A percentile compares a stretch with the other conserved stretches of the same genome.
These are phyloP conservation scores for Naja naja DNA, from an alignment of 2,113 vertebrate species.

Conservation along the genomic window DNA sequence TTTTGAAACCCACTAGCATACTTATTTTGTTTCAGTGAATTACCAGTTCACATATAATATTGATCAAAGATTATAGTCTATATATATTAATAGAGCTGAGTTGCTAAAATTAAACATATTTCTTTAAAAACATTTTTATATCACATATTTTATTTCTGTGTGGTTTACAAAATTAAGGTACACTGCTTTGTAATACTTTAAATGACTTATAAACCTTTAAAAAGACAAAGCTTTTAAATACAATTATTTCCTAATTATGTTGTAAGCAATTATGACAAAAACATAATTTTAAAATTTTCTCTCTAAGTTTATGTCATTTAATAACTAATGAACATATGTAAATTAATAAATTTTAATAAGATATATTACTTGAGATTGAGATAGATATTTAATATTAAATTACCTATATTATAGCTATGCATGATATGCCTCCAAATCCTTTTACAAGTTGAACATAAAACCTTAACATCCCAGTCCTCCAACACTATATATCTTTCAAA, in stretches of 20 bases:
- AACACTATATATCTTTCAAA: slow-evolving; percentile 44
- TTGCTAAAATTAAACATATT: neutral
- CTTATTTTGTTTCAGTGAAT: neutral
- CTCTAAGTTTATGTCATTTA: neutral
- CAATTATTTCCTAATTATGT: neutral
- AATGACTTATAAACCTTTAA: neutral
- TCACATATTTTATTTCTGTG: neutral
- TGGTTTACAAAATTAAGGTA: neutral
- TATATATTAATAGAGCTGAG: neutral
- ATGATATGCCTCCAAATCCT: neutral
- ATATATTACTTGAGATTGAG: neutral
- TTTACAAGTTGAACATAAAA: slow-evolving; percentile 2
- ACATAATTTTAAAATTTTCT: neutral
- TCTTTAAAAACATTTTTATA: neutral
- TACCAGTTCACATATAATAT: neutral
- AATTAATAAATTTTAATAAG: neutral
- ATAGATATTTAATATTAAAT: neutral
- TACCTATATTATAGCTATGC: accelerated
- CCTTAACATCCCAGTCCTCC: neutral
- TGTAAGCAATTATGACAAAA: neutral
- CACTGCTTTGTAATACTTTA: neutral
- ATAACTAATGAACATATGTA: neutral
- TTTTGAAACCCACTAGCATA: neutral
- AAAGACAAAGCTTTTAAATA: neutral
- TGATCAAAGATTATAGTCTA: neutral